Percentiles rank a stretch among this genome's conserved stretches.
Evolutionary conservation across 2,113 vertebrate genomes (phyloP).

Genomic region (Ibidorhyncha struthersii): DNA sequence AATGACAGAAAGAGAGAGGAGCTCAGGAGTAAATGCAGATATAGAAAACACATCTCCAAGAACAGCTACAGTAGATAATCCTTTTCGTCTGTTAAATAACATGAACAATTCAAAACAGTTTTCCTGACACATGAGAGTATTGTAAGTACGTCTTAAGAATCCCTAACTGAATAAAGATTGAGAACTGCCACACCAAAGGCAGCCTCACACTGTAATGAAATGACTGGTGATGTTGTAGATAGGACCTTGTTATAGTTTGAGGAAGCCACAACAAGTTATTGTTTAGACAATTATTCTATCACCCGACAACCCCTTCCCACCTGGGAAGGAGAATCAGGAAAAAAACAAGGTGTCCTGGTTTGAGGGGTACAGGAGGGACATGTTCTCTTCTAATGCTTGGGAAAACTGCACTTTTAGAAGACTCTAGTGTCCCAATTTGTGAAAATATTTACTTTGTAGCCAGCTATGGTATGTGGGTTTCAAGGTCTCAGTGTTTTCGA

Average conservation of each 20-base stretch:
- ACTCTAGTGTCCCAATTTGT: too few species aligned
- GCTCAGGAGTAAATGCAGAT: background rate
- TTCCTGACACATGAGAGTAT: background rate
- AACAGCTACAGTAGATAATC: background rate
- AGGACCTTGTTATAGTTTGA: background rate
- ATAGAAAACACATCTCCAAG: background rate
- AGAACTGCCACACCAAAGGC: background rate
- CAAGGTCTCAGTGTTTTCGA: too few species aligned
- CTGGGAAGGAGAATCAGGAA: too few species aligned
- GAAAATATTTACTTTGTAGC: too few species aligned
- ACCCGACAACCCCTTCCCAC: too few species aligned
- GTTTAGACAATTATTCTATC: background rate
- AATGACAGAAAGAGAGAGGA: background rate
- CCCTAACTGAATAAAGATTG: background rate
- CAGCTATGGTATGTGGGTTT: too few species aligned
- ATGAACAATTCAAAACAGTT: background rate
- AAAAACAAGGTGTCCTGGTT: too few species aligned
- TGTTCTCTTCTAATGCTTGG: too few species aligned
- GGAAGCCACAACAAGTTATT: background rate
- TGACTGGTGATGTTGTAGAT: background rate
- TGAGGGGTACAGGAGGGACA: too few species aligned
- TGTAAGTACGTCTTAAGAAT: background rate
- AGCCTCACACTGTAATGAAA: background rate
- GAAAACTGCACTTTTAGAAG: too few species aligned
- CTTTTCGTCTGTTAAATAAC: background rate